Percentiles rank a stretch among this genome's conserved stretches.
These are phyloP conservation scores for Rallus crepitans DNA, from an alignment of 2,797 vertebrate genomes.

Conservation along the genomic window DNA sequence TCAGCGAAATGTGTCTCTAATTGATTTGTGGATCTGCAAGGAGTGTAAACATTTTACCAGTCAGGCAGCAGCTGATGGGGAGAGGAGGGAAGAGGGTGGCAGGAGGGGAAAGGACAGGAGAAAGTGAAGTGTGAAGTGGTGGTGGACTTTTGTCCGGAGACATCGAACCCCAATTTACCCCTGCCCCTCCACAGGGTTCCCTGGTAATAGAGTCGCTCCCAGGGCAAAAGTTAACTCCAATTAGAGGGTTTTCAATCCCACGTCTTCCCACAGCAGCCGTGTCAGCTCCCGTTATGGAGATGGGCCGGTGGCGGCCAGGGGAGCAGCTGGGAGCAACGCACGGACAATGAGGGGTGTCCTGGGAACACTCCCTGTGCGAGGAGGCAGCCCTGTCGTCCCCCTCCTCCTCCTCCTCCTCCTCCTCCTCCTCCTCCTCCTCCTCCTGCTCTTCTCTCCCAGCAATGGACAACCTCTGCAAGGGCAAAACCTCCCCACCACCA, in stretches of 20 bases:
- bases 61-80: slow-evolving; percentile 53
- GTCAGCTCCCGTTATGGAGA: slow-evolving; percentile 63
- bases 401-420: neutral
- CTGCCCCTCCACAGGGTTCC: slow-evolving; percentile 26
- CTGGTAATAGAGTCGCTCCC: slow-evolving; percentile 24
- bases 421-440: no score
- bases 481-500: neutral
- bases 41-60: slow-evolving; percentile 70
- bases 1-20: slow-evolving; percentile 63
- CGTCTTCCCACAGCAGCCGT: neutral
- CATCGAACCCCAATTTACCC: neutral
- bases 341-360: slow-evolving; percentile 32
- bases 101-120: neutral
- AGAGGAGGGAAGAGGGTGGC: neutral
- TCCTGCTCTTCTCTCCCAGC: neutral
- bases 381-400: neutral
- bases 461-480: neutral
- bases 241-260: slow-evolving; percentile 1
- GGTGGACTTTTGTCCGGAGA: neutral
- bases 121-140: neutral
- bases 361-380: neutral
- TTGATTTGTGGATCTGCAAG: slow-evolving; percentile 51
- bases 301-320: neutral
- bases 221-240: slow-evolving; percentile 61
- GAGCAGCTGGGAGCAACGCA: slow-evolving; percentile 39